phyloP scores from a whole-genome alignment of 2,888 invertebrate genomes.

The Hypomecis punctinalis region DNA sequence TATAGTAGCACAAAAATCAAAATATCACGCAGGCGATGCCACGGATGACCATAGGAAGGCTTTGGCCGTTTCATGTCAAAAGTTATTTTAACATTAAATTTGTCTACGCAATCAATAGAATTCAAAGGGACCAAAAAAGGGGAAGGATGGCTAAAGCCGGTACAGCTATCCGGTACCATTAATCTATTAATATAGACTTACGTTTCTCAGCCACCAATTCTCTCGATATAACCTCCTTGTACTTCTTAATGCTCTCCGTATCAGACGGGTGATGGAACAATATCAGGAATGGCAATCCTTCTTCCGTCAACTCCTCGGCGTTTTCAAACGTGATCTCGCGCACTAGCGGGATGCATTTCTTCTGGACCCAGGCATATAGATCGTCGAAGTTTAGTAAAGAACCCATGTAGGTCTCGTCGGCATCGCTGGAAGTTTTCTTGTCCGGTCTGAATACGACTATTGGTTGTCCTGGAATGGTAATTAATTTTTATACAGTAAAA shows the following conservation, averaged over 20 bases:
- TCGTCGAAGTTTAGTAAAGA: constrained; percentile 91
- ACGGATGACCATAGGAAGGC: no score
- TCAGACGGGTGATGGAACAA: constrained; percentile 96
- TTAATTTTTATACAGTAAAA: neutral
- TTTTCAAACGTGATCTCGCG: constrained; percentile 99
- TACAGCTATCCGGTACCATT: no score
- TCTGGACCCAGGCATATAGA: constrained; percentile 94
- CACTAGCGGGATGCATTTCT: constrained; percentile 98
- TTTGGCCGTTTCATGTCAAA: no score
- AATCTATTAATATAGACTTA: constrained; percentile 79
- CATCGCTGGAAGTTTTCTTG: constrained; percentile 90
- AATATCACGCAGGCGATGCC: no score
- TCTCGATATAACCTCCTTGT: constrained; percentile 90
- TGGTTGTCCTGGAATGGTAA: constrained; percentile 85
- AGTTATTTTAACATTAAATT: no score
- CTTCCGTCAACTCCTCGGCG: constrained; percentile 99
- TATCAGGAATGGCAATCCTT: constrained; percentile 98
- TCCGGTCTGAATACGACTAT: constrained; percentile 94
- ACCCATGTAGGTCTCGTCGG: constrained; percentile 93
- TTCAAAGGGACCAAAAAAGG: no score
- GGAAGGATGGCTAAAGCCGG: no score
- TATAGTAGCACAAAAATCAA: no score
- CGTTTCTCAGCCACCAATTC: constrained; percentile 96
- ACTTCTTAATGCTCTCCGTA: constrained; percentile 92
- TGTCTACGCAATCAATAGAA: no score